Percentiles rank a stretch among this genome's conserved stretches.
Conservation (phyloP, 2,797 vertebrate genomes). For the Diceros bicornis region DNA sequence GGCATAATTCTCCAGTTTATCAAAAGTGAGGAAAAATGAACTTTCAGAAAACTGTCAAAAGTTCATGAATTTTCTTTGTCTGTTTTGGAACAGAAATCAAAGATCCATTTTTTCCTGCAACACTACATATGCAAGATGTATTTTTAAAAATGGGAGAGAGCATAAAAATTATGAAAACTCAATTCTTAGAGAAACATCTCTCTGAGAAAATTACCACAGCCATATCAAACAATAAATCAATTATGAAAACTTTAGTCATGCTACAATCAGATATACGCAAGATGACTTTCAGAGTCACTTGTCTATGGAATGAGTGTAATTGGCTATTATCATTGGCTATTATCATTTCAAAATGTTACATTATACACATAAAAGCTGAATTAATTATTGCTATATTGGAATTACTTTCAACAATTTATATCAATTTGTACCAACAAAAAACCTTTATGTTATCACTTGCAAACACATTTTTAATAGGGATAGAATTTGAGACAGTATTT, state of each 20-base stretch:
- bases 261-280: not conserved
- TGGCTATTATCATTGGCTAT: not conserved
- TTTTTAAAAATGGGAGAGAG: not conserved
- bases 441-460: not conserved
- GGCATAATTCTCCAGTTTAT: not conserved
- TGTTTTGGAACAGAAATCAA: not conserved
- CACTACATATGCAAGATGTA: not conserved
- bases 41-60: not conserved
- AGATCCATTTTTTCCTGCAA: not conserved
- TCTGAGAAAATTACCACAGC: slow-evolving; percentile 5
- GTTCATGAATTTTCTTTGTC: not conserved
- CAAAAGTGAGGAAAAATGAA: not conserved
- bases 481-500: not conserved
- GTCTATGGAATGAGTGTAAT: not conserved
- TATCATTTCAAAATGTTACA: slow-evolving; percentile 16
- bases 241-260: slow-evolving; percentile 24
- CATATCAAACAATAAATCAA: slow-evolving; percentile 19
- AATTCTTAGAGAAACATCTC: not conserved
- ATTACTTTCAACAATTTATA: slow-evolving; percentile 57
- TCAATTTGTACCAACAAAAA: not conserved
- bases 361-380: slow-evolving; percentile 31
- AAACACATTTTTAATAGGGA: slow-evolving; percentile 45
- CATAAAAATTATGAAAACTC: slow-evolving; percentile 43
- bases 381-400: slow-evolving; percentile 4
- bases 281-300: not conserved